These are phyloP conservation scores for Dynastes maya DNA, from an alignment of 2,888 invertebrate genomes.

Conservation along the genomic window DNA sequence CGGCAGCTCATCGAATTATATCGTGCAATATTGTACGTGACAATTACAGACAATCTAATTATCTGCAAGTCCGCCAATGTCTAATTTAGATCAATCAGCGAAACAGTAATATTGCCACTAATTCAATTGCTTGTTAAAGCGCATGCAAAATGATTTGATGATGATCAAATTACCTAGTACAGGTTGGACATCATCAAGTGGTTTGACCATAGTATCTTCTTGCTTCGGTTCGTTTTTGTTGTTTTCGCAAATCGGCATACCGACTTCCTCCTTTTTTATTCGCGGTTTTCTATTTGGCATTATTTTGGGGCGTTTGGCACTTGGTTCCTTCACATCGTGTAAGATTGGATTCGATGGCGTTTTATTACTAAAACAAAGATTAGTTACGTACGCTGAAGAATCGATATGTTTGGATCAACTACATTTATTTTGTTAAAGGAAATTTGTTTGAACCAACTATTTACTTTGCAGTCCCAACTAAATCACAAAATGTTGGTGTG, in stretches of 20 bases:
- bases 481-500: no score
- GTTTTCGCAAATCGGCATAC: slow-evolving; percentile 18
- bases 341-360: neutral
- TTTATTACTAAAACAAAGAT: slow-evolving; percentile 13
- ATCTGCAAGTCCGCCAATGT: no score
- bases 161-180: slow-evolving; percentile 2
- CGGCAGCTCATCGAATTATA: no score
- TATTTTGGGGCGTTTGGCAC: slow-evolving; percentile 10
- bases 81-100: neutral
- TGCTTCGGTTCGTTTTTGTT: neutral
- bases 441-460: no score
- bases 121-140: neutral
- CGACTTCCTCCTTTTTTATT: slow-evolving; percentile 31
- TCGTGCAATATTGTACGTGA: no score
- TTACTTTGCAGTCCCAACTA: no score
- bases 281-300: slow-evolving; percentile 18
- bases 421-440: no score
- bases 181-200: neutral
- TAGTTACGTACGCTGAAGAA: neutral
- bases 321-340: neutral
- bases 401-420: neutral
- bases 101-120: neutral
- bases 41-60: no score
- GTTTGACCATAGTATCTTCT: neutral
- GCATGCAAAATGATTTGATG: neutral